phyloP scores from a whole-genome alignment of 1,140 invertebrate species.

The Macrosteles quadrilineatus region DNA sequence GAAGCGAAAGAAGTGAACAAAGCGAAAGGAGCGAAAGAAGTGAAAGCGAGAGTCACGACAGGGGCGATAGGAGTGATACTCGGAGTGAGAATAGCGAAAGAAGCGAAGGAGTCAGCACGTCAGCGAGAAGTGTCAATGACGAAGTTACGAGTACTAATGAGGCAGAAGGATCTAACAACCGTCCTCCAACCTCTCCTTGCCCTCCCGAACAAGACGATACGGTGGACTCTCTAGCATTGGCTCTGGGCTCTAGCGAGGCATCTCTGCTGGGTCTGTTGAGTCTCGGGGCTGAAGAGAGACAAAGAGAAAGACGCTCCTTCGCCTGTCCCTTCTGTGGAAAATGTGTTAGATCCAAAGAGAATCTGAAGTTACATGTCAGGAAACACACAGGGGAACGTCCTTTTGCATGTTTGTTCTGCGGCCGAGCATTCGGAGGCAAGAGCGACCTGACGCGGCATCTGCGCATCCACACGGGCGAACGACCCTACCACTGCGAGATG shows the following conservation, averaged over 20 bases:
- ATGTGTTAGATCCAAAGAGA: constrained; percentile 84
- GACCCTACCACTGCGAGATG: constrained; percentile 86
- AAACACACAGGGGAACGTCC: constrained; percentile 87
- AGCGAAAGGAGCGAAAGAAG: constrained; percentile 42
- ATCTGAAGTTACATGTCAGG: constrained; percentile 82
- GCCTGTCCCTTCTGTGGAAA: constrained; percentile 88
- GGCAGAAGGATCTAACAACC: constrained; percentile 47
- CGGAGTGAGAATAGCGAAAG: constrained; percentile 33
- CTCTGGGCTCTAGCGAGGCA: constrained; percentile 55
- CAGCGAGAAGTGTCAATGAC: constrained; percentile 55
- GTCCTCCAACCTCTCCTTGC: constrained; percentile 45
- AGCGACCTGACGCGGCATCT: constrained; percentile 83
- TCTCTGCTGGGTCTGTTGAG: constrained; percentile 64
- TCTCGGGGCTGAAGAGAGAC: constrained; percentile 58
- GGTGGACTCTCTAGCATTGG: constrained; percentile 58
- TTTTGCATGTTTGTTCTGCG: constrained; percentile 85
- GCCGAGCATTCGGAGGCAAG: constrained; percentile 82
- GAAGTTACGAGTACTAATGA: constrained; percentile 74
- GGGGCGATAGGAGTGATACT: constrained; percentile 29
- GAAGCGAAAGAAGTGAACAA: constrained; percentile 54
- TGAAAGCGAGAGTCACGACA: constrained; percentile 54
- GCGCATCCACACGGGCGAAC: constrained; percentile 82
- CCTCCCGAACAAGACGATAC: constrained; percentile 67
- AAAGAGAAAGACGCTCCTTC: constrained; percentile 63
- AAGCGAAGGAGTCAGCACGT: constrained; percentile 33